These are phyloP conservation scores for Acleris laterana DNA, from an alignment of 2,888 invertebrate genomes.

Conservation along the genomic window DNA sequence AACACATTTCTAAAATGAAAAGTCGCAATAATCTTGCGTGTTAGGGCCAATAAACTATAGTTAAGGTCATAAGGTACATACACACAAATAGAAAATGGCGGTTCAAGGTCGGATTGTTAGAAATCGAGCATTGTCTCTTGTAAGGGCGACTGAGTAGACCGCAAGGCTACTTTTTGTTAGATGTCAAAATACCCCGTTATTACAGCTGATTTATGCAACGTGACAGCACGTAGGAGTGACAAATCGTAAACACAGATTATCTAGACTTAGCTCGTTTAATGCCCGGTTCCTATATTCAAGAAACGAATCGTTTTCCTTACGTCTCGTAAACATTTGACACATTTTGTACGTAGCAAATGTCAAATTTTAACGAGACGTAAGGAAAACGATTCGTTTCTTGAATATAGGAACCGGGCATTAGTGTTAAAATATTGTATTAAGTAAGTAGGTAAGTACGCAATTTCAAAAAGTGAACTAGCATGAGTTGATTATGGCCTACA, in stretches of 20 bases:
- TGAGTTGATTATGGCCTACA: no score
- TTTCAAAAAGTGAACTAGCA: background rate
- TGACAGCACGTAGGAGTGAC: constrained; percentile 47
- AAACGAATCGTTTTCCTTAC: no score
- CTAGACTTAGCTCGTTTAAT: background rate
- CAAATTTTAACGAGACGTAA: no score
- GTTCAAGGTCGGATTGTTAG: constrained; percentile 68
- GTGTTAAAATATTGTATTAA: no score
- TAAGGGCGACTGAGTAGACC: constrained; percentile 65
- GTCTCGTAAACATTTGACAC: no score
- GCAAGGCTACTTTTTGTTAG: constrained; percentile 74
- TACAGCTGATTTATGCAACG: constrained; percentile 49
- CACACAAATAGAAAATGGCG: constrained; percentile 54
- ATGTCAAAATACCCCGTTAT: constrained; percentile 60
- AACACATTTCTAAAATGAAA: constrained; percentile 32
- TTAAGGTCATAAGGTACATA: constrained; percentile 45
- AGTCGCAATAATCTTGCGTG: constrained; percentile 37
- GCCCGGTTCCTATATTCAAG: no score
- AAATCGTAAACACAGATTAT: constrained; percentile 3
- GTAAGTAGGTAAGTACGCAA: background rate
- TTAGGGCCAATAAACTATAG: constrained; percentile 42
- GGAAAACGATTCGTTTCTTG: no score
- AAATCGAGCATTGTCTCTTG: constrained; percentile 63
- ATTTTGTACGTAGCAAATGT: no score
- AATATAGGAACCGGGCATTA: no score